Base-by-base conservation (phyloP, 2,113 vertebrate genomes). In the Chaetura pelagica region DNA sequence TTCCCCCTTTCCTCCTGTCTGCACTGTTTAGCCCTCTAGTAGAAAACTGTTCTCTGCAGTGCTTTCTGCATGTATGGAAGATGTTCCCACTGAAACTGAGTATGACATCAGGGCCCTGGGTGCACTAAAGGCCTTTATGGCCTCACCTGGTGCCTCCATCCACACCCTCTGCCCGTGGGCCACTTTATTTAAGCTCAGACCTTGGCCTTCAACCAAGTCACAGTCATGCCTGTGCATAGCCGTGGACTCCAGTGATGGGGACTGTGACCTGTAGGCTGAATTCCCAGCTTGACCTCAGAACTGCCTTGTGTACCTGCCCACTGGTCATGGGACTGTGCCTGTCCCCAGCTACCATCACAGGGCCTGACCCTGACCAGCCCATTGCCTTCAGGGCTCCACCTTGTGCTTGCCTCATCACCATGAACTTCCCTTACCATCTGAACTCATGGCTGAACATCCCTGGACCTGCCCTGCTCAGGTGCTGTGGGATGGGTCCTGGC, bases 251-350 rank as follows among this genome's bases (percentile, higher is more conserved):
- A 24, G 27, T 44, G 23, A 19, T 12, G 16, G 21, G 62, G 55
- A 34, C 81, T 62, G 42, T 61, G 79, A 69, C 54, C 54, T 89
- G 23, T 21, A 48, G 46, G 12, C 44, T 69, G 73, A 84, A 49
- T 42, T 59, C 59, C 44, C 38, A 46, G 49, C 6, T 5, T 92
- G 54, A 67, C 34, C 59, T 63, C 46, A 55, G 51, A 64, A 48
- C 15, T 49, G 34, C 42, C 32, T 67, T 3, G 8, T 19, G 38
- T 44, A 32, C 48, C 54, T 46, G 27, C 40, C 67, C 0, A 0
- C 10, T 14, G 38, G 27, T 40, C 72, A 63, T 0, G 10, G 38
- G 48, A 71, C 84, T 52, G 40, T n/a, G 26, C 30, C 72, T 62
- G 49, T 52, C 46, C 12, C 44, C 46, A 34, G 30, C 64, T 30